Conservation (phyloP, 2,888 invertebrate genomes). For the Arctia plantaginis region DNA sequence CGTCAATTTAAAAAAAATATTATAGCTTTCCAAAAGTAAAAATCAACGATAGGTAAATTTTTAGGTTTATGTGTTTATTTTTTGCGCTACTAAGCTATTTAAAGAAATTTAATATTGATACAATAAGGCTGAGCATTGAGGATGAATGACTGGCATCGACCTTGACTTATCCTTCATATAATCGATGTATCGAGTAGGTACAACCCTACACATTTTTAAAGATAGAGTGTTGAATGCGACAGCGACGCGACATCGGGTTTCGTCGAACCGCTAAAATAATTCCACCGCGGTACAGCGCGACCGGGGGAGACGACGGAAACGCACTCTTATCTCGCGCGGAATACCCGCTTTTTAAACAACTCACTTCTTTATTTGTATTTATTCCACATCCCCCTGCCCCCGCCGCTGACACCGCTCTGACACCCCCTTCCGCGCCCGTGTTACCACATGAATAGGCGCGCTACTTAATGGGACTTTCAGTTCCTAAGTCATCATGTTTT, state of each 20-base stretch:
- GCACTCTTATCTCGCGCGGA: slow-evolving; percentile 83
- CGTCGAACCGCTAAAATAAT: slow-evolving; percentile 85
- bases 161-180: not conserved
- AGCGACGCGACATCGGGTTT: slow-evolving; percentile 81
- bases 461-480: slow-evolving; percentile 86
- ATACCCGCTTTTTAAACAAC: slow-evolving; percentile 87
- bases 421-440: slow-evolving; percentile 69
- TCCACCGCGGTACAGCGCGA: slow-evolving; percentile 70
- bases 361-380: slow-evolving; percentile 85
- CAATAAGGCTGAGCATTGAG: not conserved
- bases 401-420: slow-evolving; percentile 38
- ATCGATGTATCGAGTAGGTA: slow-evolving; percentile 30
- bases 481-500: slow-evolving; percentile 85
- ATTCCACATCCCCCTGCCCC: slow-evolving; percentile 63
- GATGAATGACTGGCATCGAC: not conserved
- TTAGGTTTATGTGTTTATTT: not conserved
- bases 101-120: not conserved
- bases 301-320: slow-evolving; percentile 81
- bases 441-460: slow-evolving; percentile 84
- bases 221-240: slow-evolving; percentile 84
- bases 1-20: not conserved
- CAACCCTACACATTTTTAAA: slow-evolving; percentile 81
- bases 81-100: not conserved
- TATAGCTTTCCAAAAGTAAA: not conserved
- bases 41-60: not conserved